phyloP scores from a whole-genome alignment of 2,113 vertebrate genomes.

The Brachionichthys hirsutus region DNA sequence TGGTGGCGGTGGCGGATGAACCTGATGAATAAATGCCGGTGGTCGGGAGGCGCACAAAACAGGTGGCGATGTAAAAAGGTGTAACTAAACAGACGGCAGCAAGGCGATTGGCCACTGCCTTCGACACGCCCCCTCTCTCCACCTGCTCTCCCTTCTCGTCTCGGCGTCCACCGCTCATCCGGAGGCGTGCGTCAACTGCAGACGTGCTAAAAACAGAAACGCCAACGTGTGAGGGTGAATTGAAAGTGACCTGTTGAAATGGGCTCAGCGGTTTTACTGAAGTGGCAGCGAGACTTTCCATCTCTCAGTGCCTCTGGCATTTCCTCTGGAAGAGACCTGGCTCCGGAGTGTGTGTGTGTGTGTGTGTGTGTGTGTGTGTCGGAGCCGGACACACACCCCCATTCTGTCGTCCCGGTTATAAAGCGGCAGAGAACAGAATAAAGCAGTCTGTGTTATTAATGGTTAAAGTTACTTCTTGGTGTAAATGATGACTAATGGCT shows the following conservation, averaged over 20 bases:
- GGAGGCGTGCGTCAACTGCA: too few species aligned
- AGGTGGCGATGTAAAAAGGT: too few species aligned
- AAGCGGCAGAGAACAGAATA: slow-evolving; percentile 33
- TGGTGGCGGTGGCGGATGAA: too few species aligned
- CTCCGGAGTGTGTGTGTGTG: slow-evolving; percentile 27
- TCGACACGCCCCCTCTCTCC: too few species aligned
- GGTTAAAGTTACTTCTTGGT: slow-evolving; percentile 36
- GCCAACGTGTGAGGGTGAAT: neutral
- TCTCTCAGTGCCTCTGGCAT: slow-evolving; percentile 55
- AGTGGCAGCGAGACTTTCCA: slow-evolving; percentile 59
- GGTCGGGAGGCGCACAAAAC: too few species aligned
- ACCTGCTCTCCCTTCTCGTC: too few species aligned
- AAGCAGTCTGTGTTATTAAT: slow-evolving; percentile 51
- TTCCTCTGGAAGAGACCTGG: slow-evolving; percentile 45
- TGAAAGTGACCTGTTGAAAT: slow-evolving; percentile 6
- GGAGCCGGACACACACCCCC: slow-evolving; percentile 17
- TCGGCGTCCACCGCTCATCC: too few species aligned
- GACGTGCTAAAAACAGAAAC: neutral
- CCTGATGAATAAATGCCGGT: too few species aligned
- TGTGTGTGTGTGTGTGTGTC: slow-evolving; percentile 29
- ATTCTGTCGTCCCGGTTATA: slow-evolving; percentile 46
- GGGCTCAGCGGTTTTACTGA: slow-evolving; percentile 23
- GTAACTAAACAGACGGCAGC: too few species aligned
- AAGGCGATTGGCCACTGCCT: too few species aligned
- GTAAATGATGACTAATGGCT: slow-evolving; percentile 59